These are phyloP conservation scores for Bubalus kerabau DNA, from an alignment of 2,113 vertebrate genomes.

Conservation along the genomic window DNA sequence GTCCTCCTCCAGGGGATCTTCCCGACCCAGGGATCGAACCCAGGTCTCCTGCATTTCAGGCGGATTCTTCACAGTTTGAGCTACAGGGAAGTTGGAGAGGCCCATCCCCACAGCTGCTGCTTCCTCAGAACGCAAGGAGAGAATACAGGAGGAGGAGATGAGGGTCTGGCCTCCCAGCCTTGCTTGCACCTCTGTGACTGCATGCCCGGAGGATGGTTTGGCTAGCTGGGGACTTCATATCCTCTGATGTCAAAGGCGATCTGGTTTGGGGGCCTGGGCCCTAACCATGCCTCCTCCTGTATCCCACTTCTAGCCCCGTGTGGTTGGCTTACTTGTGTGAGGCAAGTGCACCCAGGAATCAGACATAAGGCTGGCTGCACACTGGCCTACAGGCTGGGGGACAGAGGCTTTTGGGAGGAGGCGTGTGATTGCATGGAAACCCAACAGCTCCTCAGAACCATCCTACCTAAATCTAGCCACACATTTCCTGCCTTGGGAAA, in stretches of 20 bases:
- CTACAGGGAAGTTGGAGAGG: too few species aligned
- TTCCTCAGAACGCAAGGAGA: not conserved
- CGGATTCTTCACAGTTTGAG: not conserved
- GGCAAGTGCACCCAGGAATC: not conserved
- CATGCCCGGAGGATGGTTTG: not conserved
- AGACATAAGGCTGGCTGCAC: not conserved
- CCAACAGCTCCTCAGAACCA: not conserved
- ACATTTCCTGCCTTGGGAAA: not conserved
- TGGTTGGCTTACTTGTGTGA: not conserved
- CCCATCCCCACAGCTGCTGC: not conserved
- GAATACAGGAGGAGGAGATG: not conserved
- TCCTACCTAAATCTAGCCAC: not conserved
- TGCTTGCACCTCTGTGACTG: not conserved
- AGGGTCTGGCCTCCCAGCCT: not conserved
- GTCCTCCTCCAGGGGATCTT: not conserved
- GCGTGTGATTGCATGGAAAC: not conserved
- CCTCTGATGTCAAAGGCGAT: not conserved
- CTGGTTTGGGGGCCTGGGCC: not conserved
- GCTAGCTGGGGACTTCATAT: not conserved
- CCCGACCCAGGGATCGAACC: not conserved
- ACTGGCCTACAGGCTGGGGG: not conserved
- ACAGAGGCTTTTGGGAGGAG: not conserved
- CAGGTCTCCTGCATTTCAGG: not conserved
- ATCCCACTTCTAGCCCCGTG: fast-evolving
- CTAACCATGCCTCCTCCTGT: not conserved